Percentiles rank a stretch among this genome's conserved stretches.
These are phyloP conservation scores for Anthoptus insignis DNA, from an alignment of 2,888 invertebrate species.

Conservation along the genomic window DNA sequence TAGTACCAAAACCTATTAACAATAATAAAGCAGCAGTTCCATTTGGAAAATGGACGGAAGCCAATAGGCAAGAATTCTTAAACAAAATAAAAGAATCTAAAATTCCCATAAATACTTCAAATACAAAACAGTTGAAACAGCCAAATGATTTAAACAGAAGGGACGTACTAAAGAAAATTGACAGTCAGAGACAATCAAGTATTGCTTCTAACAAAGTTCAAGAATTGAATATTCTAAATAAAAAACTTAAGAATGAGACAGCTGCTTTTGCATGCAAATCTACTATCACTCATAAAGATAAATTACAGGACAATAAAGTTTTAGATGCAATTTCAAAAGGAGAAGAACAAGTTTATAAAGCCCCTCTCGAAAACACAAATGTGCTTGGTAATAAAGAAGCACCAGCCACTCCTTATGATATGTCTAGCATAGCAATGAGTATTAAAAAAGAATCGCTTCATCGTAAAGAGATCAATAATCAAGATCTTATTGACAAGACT, in stretches of 20 bases:
- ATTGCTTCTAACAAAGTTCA: constrained; percentile 62
- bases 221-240: constrained; percentile 58
- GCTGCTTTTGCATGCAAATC: constrained; percentile 61
- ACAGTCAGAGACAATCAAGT: constrained; percentile 72
- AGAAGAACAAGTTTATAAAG: constrained; percentile 25
- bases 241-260: constrained; percentile 64
- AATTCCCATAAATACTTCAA: constrained; percentile 62
- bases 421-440: constrained; percentile 1
- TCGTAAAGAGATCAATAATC: constrained; percentile 69
- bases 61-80: constrained; percentile 77
- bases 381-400: constrained; percentile 24
- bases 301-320: constrained; percentile 30
- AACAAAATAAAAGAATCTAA: constrained; percentile 77
- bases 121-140: constrained; percentile 77
- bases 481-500: constrained; percentile 77
- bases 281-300: constrained; percentile 36
- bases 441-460: constrained; percentile 56
- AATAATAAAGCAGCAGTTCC: constrained; percentile 75
- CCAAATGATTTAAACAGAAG: constrained; percentile 80
- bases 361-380: not conserved
- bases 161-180: constrained; percentile 78
- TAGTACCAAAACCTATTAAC: constrained; percentile 59
- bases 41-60: constrained; percentile 82
- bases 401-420: constrained; percentile 11
- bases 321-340: constrained; percentile 31